A percentile compares a stretch with the other conserved stretches of the same genome.
phyloP scores from a whole-genome alignment of 1,140 invertebrate species.

The Drosophila willistoni region DNA sequence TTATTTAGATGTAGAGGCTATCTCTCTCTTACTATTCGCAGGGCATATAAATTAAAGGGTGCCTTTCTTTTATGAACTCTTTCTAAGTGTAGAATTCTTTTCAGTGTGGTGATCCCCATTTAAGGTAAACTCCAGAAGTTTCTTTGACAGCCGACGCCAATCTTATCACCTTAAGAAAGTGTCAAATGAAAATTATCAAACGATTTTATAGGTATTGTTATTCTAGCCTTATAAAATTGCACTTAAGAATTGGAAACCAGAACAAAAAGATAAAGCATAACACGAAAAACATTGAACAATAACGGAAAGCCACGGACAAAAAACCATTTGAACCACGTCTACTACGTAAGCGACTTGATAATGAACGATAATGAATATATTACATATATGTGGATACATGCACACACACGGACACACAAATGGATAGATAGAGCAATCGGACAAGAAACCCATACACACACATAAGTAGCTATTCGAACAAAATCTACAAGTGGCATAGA shows the following conservation, averaged over 20 bases:
- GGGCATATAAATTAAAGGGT: too few relatives aligned
- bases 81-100: too few relatives aligned
- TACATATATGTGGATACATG: conserved; percentile 4
- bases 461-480: background rate
- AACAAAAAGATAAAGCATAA: conserved; percentile 17
- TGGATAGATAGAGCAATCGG: background rate
- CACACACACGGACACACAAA: background rate
- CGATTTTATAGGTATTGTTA: conserved; percentile 3
- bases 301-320: background rate
- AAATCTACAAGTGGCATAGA: conserved; percentile 9
- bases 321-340: background rate
- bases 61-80: too few relatives aligned
- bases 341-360: conserved; percentile 11
- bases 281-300: conserved; percentile 6
- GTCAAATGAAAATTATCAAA: conserved; percentile 5
- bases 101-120: too few relatives aligned
- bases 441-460: background rate
- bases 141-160: background rate
- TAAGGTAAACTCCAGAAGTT: too few relatives aligned
- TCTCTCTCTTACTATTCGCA: too few relatives aligned
- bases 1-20: too few relatives aligned
- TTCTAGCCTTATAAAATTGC: conserved; percentile 14
- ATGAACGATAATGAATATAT: conserved; percentile 22
- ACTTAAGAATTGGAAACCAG: conserved; percentile 15
- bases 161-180: background rate